Evolutionary conservation across 64 coral and sea anemone genomes (phyloP).

Genomic region (Montipora sp.): DNA sequence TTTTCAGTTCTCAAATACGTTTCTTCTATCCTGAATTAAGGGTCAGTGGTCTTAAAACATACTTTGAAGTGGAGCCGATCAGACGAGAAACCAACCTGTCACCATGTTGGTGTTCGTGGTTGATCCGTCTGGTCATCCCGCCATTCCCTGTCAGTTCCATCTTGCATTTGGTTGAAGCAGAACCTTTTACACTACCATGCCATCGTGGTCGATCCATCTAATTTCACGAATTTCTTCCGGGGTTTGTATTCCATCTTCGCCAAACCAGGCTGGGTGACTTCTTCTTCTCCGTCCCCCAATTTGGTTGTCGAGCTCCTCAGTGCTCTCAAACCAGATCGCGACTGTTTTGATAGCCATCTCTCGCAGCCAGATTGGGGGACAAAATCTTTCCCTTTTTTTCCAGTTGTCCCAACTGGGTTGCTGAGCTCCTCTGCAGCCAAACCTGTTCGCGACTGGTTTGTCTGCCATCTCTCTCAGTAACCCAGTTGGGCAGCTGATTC

Average conservation of each 20-base stretch:
- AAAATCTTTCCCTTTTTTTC: slow-evolving; percentile 20
- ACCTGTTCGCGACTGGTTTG: slow-evolving; percentile 25
- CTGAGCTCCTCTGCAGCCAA: slow-evolving; percentile 3
- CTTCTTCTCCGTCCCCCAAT: not conserved
- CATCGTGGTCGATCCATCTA: not conserved
- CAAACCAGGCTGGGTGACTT: not conserved
- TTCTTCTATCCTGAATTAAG: not conserved
- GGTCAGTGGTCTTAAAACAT: not conserved
- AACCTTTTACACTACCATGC: not conserved
- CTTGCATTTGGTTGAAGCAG: not conserved
- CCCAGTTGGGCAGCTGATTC: not conserved
- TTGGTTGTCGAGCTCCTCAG: not conserved
- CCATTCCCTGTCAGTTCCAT: not conserved
- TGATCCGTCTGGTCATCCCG: not conserved
- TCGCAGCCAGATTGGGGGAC: slow-evolving; percentile 1
- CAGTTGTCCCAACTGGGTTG: slow-evolving; percentile 10
- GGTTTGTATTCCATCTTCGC: not conserved
- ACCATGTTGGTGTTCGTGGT: not conserved
- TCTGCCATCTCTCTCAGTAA: slow-evolving; percentile 13
- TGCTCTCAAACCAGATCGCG: slow-evolving; percentile 9
- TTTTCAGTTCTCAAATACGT: not conserved
- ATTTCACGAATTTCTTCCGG: not conserved
- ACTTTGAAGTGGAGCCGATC: not conserved
- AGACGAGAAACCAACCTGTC: not conserved
- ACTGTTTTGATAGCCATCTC: slow-evolving; percentile 6